These are phyloP conservation scores for Actinia equina DNA, from an alignment of 64 coral and sea anemone genomes.

Conservation along the genomic window DNA sequence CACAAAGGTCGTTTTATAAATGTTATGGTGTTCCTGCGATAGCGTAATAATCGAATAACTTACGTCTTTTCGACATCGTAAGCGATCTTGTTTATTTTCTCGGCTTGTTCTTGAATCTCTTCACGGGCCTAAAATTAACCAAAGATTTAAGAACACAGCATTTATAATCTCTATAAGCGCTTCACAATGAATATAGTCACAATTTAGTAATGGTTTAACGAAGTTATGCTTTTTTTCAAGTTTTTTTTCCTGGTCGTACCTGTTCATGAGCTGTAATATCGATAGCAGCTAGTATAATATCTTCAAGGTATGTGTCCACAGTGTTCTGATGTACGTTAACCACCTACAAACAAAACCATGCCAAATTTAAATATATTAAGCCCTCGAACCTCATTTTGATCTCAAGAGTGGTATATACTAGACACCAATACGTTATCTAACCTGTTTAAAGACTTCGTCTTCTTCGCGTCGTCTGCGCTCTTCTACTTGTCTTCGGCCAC, in stretches of 20 bases:
- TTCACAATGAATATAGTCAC: too few species aligned
- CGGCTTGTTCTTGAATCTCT: constrained; percentile 95
- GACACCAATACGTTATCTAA: background rate
- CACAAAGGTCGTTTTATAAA: too few species aligned
- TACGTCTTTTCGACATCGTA: constrained; percentile 98
- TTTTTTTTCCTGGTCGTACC: constrained; percentile 16
- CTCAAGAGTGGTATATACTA: background rate
- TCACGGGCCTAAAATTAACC: constrained; percentile 60
- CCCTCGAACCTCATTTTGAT: too few species aligned
- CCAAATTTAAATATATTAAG: background rate
- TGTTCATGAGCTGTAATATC: constrained; percentile 83
- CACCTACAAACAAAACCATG: constrained; percentile 54
- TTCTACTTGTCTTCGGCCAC: constrained; percentile 89
- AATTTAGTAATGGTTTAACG: too few species aligned
- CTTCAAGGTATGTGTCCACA: constrained; percentile 91
- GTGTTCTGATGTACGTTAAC: constrained; percentile 94
- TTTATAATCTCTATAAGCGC: too few species aligned
- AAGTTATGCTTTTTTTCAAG: too few species aligned
- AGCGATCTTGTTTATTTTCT: constrained; percentile 97
- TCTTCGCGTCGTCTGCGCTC: constrained; percentile 91
- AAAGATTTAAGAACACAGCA: too few species aligned
- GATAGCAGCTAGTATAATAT: constrained; percentile 92
- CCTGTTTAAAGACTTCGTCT: constrained; percentile 99
- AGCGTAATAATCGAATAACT: background rate
- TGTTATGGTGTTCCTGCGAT: background rate